These are phyloP conservation scores for Patella vulgata DNA, from an alignment of 1,140 invertebrate species.

Conservation along the genomic window DNA sequence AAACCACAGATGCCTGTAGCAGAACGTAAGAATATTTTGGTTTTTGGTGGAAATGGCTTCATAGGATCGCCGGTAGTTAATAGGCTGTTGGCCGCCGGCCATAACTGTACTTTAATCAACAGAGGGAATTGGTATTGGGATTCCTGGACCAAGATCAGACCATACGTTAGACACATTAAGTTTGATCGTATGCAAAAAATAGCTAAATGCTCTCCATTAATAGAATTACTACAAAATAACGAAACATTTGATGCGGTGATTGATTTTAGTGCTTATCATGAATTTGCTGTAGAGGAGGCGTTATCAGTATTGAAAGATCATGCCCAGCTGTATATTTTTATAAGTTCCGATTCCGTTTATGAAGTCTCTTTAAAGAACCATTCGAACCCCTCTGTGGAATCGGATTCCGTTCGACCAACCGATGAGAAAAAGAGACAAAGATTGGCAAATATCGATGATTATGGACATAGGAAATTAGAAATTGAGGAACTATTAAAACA, in stretches of 20 bases:
- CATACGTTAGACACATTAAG: slow-evolving; percentile 55
- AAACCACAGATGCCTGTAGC: too few species aligned
- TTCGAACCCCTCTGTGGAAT: slow-evolving; percentile 39
- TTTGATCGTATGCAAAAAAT: slow-evolving; percentile 67
- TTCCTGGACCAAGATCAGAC: slow-evolving; percentile 58
- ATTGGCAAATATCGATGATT: slow-evolving; percentile 58
- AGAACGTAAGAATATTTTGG: slow-evolving; percentile 55
- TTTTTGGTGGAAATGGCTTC: slow-evolving; percentile 70
- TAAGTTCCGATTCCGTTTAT: slow-evolving; percentile 70
- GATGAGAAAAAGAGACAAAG: slow-evolving; percentile 39
- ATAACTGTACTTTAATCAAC: slow-evolving; percentile 61
- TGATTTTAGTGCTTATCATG: slow-evolving; percentile 69
- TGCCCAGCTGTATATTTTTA: slow-evolving; percentile 67
- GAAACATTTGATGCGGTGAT: slow-evolving; percentile 65
- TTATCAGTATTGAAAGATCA: slow-evolving; percentile 56
- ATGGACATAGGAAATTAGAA: slow-evolving; percentile 66
- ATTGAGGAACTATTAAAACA: slow-evolving; percentile 65
- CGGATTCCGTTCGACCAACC: slow-evolving; percentile 63
- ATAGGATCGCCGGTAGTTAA: slow-evolving; percentile 64
- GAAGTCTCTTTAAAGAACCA: slow-evolving; percentile 66
- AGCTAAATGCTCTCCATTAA: slow-evolving; percentile 54
- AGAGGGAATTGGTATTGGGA: slow-evolving; percentile 70
- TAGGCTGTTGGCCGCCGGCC: slow-evolving; percentile 49
- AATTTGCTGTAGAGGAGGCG: slow-evolving; percentile 57
- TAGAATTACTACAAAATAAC: slow-evolving; percentile 39